These are phyloP conservation scores for Galerucella pusilla DNA, from an alignment of 2,888 invertebrate genomes.

Conservation along the genomic window DNA sequence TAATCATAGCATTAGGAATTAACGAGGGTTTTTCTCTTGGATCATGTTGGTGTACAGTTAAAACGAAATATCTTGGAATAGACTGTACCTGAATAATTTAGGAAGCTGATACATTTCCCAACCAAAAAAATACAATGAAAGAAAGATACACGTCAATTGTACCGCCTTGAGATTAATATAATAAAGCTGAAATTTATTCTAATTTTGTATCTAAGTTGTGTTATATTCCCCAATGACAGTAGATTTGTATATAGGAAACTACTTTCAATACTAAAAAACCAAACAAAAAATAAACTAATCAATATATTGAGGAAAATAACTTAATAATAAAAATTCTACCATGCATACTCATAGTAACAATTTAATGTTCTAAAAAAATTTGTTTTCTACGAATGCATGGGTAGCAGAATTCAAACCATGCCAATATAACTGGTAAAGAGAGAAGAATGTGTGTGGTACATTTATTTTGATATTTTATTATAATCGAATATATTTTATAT, in stretches of 20 bases:
- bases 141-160: slow-evolving; percentile 4
- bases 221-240: slow-evolving; percentile 18
- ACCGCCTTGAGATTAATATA: slow-evolving; percentile 14
- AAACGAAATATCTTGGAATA: too few relatives aligned
- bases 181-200: slow-evolving; percentile 21
- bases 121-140: slow-evolving; percentile 4
- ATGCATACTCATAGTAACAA: slow-evolving; percentile 53
- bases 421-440: slow-evolving; percentile 50
- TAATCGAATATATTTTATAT: background rate
- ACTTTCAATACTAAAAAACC: slow-evolving; percentile 11
- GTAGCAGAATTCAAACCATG: slow-evolving; percentile 56
- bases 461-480: slow-evolving; percentile 2
- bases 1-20: too few relatives aligned
- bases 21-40: too few relatives aligned
- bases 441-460: slow-evolving; percentile 28
- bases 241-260: background rate
- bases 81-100: too few relatives aligned
- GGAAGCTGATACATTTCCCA: too few relatives aligned
- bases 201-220: slow-evolving; percentile 12
- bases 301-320: slow-evolving; percentile 35
- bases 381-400: slow-evolving; percentile 56
- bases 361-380: slow-evolving; percentile 53
- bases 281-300: slow-evolving; percentile 4
- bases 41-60: too few relatives aligned
- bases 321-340: slow-evolving; percentile 49